Percentiles rank a stretch among this genome's conserved stretches.
Evolutionary conservation across 2,797 vertebrate genomes (phyloP).

Genomic region (Molossus molossus): DNA sequence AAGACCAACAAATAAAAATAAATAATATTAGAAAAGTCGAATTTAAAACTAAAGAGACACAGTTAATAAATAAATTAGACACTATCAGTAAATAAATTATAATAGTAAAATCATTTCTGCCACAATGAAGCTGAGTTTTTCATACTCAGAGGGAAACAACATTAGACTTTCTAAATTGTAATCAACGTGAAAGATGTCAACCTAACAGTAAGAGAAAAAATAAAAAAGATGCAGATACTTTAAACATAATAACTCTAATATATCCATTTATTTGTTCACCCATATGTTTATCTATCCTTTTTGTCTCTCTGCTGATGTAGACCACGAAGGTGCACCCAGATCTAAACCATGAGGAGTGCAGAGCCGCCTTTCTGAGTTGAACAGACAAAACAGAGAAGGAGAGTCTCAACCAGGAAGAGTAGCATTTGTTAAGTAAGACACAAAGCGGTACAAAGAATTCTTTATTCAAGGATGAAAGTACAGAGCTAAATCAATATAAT

Average conservation of each 20-base stretch:
- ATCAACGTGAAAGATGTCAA: neutral
- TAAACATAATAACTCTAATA: neutral
- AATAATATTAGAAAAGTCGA: neutral
- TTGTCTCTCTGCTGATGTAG: neutral
- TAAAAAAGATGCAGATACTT: neutral
- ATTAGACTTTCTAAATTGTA: neutral
- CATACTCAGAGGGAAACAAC: neutral
- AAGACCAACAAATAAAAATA: neutral
- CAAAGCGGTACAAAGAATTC: neutral
- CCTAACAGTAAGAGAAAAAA: neutral
- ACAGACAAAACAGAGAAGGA: neutral
- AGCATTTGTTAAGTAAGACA: neutral
- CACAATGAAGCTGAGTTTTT: neutral
- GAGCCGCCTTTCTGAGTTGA: neutral
- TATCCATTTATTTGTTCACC: neutral
- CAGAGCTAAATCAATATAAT: constrained; percentile 3
- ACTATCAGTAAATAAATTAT: neutral
- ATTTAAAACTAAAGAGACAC: neutral
- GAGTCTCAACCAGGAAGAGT: neutral
- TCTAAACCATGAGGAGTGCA: neutral
- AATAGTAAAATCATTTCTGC: neutral
- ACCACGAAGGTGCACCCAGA: neutral
- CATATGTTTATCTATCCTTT: neutral
- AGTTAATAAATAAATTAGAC: neutral
- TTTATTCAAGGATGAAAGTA: neutral